Base-by-base conservation (phyloP, 2,888 invertebrate genomes). In the Euclidia mi region DNA sequence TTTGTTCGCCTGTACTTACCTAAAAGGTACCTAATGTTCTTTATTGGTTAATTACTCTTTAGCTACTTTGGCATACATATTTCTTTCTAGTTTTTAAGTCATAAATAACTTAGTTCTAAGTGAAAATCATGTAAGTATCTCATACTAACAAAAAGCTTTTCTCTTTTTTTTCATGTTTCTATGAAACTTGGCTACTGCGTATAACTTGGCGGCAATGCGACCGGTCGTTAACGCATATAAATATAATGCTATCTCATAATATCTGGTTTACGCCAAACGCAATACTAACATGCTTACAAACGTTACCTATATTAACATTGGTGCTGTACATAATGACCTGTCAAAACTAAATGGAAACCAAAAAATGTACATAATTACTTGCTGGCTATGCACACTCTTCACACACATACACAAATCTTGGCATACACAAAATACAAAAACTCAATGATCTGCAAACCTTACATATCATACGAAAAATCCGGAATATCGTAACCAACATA, bases 121-220 rank as follows among this genome's bases (percentile, higher is more conserved):
- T 65, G 58, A 56, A 63, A 68, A 48, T 15, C 61, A 78, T 77
- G 86, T 90, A 88, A 89, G 87, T 91, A 89, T 82, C 29, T 80
- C 77, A 81, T 83, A 94, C 95, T 95, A 95, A 95, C 95, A 93
- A 90, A 89, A 88, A 87, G 94, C 94, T 95, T 94, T 86, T 67
- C 55, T 88, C 87, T 92, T 91, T 94, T 94, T 94, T 95, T 95
- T 90, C 95, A 95, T 95, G 94, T 92, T 94, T 92, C 89, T 92
- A 85, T 94, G 92, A 92, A 92, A 92, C 92, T 92, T 92, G 91
- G 90, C 91, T 89, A 91, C 91, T 87, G 86, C 92, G 76, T 76
- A 64, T 73, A 74, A 64, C 74, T 67, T 59, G 65, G 76, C 76
- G 73, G 66, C 76, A 55, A 37, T 66, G 42, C 91, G 92, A 89